A percentile compares a stretch with the other conserved stretches of the same genome.
phyloP scores from a whole-genome alignment of 2,797 vertebrate genomes.

The Coregonus sp. region DNA sequence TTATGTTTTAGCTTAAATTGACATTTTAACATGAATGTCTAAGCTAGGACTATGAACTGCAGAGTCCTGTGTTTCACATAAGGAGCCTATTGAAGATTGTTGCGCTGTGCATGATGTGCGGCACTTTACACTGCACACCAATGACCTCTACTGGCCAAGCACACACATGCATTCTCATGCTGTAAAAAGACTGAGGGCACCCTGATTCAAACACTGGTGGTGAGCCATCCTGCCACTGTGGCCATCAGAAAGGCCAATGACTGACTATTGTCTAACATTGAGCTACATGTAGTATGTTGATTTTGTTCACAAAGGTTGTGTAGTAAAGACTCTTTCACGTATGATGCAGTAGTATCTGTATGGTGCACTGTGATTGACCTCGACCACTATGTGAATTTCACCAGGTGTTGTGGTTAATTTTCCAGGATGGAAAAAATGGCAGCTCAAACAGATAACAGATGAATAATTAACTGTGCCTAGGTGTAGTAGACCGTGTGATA shows the following conservation, averaged over 20 bases:
- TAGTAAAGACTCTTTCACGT: background rate
- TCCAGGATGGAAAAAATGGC: background rate
- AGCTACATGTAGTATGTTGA: background rate
- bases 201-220: background rate
- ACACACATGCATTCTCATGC: background rate
- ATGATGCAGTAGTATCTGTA: background rate
- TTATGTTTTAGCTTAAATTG: too few species aligned
- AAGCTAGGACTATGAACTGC: background rate
- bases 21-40: too few species aligned
- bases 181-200: background rate
- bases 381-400: conserved; percentile 49
- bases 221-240: background rate
- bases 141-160: conserved; percentile 41
- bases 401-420: conserved; percentile 33
- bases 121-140: conserved; percentile 25
- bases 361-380: background rate
- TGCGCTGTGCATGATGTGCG: background rate
- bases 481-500: background rate
- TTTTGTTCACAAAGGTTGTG: background rate
- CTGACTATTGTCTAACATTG: background rate
- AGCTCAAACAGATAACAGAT: conserved; percentile 15
- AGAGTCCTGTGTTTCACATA: background rate
- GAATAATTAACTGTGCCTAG: background rate
- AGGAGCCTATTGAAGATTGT: background rate
- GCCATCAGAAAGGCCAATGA: background rate